Evolutionary conservation across 2,797 vertebrate species (phyloP).

Genomic region (Notoglanidium macrostoma): DNA sequence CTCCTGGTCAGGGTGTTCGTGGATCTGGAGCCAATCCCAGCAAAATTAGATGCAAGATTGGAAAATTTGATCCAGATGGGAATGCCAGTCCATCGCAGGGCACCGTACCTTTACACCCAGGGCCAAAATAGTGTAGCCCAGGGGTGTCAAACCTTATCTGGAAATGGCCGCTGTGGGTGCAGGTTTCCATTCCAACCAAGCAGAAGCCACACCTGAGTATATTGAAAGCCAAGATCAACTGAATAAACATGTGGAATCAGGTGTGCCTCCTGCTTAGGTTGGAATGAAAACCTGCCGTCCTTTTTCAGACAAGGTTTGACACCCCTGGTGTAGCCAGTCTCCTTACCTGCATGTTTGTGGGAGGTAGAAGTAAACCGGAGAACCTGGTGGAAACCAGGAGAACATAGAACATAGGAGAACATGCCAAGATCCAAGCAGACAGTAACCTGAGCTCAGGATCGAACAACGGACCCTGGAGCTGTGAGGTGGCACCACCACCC

Average conservation of each 20-base stretch:
- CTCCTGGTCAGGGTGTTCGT: neutral
- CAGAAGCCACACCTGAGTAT: too few relatives aligned
- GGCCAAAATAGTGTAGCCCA: neutral
- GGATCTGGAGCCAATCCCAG: neutral
- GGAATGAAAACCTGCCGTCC: too few relatives aligned
- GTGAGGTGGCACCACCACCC: neutral
- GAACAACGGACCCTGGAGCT: neutral
- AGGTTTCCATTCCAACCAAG: too few relatives aligned
- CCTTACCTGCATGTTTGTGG: neutral
- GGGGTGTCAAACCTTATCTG: too few relatives aligned
- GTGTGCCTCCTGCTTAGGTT: too few relatives aligned
- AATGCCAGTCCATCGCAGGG: neutral
- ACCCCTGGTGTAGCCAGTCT: neutral
- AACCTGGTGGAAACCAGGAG: neutral
- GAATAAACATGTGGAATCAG: too few relatives aligned
- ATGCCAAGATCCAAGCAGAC: neutral
- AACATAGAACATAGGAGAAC: neutral
- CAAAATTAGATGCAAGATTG: neutral
- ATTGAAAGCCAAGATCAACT: too few relatives aligned
- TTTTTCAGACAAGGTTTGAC: too few relatives aligned
- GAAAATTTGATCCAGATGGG: neutral
- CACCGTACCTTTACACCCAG: neutral
- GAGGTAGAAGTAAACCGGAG: neutral
- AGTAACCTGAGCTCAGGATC: neutral
- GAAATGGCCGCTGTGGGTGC: too few relatives aligned